These are phyloP conservation scores for Plestiodon gilberti DNA, from an alignment of 2,113 vertebrate genomes.

Conservation along the genomic window DNA sequence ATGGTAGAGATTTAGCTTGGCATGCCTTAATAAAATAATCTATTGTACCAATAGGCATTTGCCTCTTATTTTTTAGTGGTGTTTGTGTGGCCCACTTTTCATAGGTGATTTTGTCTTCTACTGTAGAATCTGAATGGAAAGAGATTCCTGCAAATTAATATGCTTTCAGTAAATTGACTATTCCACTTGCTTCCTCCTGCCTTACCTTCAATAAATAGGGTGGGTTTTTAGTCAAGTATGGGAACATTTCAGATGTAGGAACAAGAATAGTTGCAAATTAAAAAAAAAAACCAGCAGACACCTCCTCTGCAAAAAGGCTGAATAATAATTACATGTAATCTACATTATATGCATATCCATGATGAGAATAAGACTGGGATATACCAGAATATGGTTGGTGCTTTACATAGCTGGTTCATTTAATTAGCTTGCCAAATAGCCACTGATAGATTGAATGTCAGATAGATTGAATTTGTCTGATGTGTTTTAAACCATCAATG, in stretches of 20 bases:
- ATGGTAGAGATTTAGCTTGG: background rate
- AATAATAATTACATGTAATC: background rate
- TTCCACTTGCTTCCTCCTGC: background rate
- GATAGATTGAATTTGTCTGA: background rate
- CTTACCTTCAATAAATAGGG: slow-evolving; percentile 27
- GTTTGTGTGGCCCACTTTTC: background rate
- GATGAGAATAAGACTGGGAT: background rate
- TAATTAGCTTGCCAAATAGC: background rate
- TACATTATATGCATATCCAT: background rate
- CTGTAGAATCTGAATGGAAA: background rate
- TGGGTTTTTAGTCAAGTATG: background rate
- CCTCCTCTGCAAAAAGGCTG: background rate
- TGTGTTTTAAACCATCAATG: background rate
- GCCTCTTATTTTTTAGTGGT: background rate
- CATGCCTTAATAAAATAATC: background rate
- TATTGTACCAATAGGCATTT: background rate
- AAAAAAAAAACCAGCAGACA: background rate
- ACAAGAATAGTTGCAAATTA: background rate
- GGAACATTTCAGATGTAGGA: slow-evolving; percentile 17
- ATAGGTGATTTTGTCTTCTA: background rate
- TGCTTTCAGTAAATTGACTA: slow-evolving; percentile 15
- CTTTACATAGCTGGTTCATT: no score
- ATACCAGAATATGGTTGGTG: background rate
- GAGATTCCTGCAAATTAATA: slow-evolving; percentile 11
- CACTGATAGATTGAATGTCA: background rate